Evolutionary conservation across 2,113 vertebrate genomes (phyloP), one percentile per base, ranked within the genome.

Genomic region (Corythoichthys haematopterus): DNA sequence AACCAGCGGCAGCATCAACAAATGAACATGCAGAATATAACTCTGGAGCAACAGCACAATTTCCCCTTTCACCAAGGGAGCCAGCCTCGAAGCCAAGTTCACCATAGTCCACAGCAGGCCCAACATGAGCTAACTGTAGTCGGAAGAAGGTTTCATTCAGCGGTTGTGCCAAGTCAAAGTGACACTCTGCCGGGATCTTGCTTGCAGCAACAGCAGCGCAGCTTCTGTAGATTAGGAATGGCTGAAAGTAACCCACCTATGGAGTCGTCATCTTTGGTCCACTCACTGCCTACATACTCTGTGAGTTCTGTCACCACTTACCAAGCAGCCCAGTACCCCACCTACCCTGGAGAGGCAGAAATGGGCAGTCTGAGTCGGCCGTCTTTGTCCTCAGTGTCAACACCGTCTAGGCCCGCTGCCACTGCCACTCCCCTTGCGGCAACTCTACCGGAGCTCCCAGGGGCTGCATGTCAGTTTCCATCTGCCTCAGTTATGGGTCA

Each of bases 31-130:
- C 94, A 94, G 80, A 82, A 93, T 87, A 90, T 98, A 85, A 91
- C 95, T 85, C 90, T 94, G 80, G 87, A 82, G 85, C 91, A 84
- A 60, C 91, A 92, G 78, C 95, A 94, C 75, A 94, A 94, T 87
- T 98, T 95, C 91, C 82, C 94, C 80, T 97, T 95, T 90, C 96
- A 94, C 87, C 94, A 93, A 86, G 92, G 90, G 80, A 89, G 80
- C 65, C 83, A 83, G 2, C 13, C 81, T 52, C 87, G 70, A 89
- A 90, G 92, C 76, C 93, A 86, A 56, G 52, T 70, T 58, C 87
- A 77, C 50, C 85, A 84, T 38, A 62, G 75, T 71, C 83, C 79
- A 14, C 82, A 75, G 50, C 84, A 69, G 55, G 72, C 77, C 64
- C 83, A 80, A 28, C 81, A 81, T 48, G 81, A 80, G 7, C 64